These are phyloP conservation scores for Intellagama lesueurii DNA, from an alignment of 2,797 vertebrate genomes.

Conservation along the genomic window DNA sequence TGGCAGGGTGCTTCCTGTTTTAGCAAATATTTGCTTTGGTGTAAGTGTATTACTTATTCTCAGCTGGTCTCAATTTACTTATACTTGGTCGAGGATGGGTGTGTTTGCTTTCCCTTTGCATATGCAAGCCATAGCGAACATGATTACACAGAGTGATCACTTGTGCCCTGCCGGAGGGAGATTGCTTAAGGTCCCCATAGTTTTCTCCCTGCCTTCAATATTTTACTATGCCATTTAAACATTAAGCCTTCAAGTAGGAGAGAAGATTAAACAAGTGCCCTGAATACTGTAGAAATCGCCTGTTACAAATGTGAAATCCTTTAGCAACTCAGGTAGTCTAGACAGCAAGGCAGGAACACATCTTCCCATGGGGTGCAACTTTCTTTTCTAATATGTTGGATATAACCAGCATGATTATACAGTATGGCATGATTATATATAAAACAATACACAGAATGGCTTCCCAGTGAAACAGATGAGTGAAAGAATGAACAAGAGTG, in stretches of 20 bases:
- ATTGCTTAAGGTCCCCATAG: constrained; percentile 43
- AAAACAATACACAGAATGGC: background rate
- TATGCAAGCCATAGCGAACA: constrained; percentile 49
- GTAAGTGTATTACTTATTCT: constrained; percentile 29
- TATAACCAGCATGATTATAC: background rate
- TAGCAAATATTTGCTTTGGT: constrained; percentile 45
- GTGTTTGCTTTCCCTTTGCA: constrained; percentile 56
- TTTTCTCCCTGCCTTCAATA: constrained; percentile 31
- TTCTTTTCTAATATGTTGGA: constrained; percentile 32
- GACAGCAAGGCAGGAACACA: constrained; percentile 20
- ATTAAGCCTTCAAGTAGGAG: constrained; percentile 60
- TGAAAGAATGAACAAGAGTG: constrained; percentile 11
- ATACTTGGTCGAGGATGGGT: constrained; percentile 28
- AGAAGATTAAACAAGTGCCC: constrained; percentile 59
- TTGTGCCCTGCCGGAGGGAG: constrained; percentile 43
- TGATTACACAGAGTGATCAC: constrained; percentile 33
- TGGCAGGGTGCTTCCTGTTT: constrained; percentile 51
- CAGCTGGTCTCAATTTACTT: constrained; percentile 50
- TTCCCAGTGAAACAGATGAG: background rate
- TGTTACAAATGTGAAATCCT: constrained; percentile 29
- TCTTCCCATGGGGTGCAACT: constrained; percentile 48
- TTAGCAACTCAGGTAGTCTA: constrained; percentile 8
- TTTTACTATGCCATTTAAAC: constrained; percentile 44
- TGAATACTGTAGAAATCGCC: constrained; percentile 42
- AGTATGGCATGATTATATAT: background rate